Conservation (phyloP, 1,140 invertebrate species). For the Eciton burchellii region DNA sequence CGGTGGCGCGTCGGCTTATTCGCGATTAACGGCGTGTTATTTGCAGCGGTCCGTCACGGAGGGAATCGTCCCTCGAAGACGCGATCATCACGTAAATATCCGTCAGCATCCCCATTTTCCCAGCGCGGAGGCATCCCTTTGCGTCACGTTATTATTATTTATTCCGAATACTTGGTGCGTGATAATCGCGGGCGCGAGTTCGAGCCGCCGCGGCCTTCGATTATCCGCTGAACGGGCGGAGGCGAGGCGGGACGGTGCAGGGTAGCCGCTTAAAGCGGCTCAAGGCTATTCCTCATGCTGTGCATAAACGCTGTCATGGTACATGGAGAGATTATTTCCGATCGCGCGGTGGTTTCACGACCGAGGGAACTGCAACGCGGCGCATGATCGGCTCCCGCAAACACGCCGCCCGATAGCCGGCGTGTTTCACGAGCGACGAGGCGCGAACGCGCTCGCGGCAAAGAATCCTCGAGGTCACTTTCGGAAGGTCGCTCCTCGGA, state of each 20-base stretch:
- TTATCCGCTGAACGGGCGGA: conserved; percentile 30
- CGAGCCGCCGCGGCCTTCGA: conserved; percentile 53
- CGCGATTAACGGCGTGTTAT: conserved; percentile 43
- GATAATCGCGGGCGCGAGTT: conserved; percentile 47
- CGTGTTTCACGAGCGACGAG: conserved; percentile 60
- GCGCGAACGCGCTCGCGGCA: not conserved
- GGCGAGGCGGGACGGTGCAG: not conserved
- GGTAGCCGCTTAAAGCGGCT: conserved; percentile 56
- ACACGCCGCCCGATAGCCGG: conserved; percentile 59
- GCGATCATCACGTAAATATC: conserved; percentile 36
- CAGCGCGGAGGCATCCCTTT: conserved; percentile 5
- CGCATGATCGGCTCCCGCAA: conserved; percentile 63
- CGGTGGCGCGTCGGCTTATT: conserved; percentile 23
- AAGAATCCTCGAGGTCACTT: conserved; percentile 26
- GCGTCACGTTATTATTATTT: conserved; percentile 53
- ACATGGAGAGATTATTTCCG: conserved; percentile 63
- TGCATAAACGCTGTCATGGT: conserved; percentile 29
- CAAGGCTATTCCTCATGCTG: conserved; percentile 55
- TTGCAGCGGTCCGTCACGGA: not conserved
- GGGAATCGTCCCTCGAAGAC: not conserved
- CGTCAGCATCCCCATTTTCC: not conserved
- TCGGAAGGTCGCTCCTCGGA: not conserved
- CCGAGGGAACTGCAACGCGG: conserved; percentile 57
- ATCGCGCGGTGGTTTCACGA: conserved; percentile 61
- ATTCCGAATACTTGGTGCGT: conserved; percentile 53